Evolutionary conservation across 2,113 vertebrate genomes (phyloP).

Genomic region (Pseudorasbora parva): DNA sequence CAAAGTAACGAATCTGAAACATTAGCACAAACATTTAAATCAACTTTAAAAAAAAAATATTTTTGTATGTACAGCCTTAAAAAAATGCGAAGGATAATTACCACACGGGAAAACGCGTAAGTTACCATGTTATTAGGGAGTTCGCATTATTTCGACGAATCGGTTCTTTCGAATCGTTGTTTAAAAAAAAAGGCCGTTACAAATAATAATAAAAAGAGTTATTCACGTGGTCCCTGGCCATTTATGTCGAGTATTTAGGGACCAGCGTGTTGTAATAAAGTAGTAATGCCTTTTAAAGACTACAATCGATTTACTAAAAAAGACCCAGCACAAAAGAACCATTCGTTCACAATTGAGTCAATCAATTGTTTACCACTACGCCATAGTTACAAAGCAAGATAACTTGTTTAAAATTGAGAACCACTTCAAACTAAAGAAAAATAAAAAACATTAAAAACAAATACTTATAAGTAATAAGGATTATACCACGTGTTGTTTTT

Average conservation of each 20-base stretch:
- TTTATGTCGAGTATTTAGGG: neutral
- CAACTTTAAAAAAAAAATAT: too few species aligned
- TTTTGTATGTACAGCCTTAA: too few species aligned
- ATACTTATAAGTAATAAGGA: neutral
- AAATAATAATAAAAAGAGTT: too few species aligned
- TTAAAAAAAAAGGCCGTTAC: neutral
- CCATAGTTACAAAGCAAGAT: neutral
- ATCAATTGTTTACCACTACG: neutral
- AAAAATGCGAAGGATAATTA: neutral
- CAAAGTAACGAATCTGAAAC: neutral
- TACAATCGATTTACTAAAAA: neutral
- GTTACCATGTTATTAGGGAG: neutral
- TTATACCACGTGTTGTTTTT: neutral
- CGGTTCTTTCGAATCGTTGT: neutral
- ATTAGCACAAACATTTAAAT: too few species aligned
- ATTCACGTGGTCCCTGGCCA: too few species aligned
- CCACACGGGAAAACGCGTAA: neutral
- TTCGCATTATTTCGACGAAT: neutral
- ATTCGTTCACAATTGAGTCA: neutral
- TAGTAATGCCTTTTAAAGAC: rapidly evolving
- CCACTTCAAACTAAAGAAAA: neutral
- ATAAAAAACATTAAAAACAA: neutral
- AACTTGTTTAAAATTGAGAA: neutral
- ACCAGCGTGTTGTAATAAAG: neutral
- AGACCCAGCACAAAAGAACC: slow-evolving; percentile 1